Percentiles rank a stretch among this genome's conserved stretches.
phyloP scores from a whole-genome alignment of 2,888 invertebrate species.

The Pristionchus fissidentatus region DNA sequence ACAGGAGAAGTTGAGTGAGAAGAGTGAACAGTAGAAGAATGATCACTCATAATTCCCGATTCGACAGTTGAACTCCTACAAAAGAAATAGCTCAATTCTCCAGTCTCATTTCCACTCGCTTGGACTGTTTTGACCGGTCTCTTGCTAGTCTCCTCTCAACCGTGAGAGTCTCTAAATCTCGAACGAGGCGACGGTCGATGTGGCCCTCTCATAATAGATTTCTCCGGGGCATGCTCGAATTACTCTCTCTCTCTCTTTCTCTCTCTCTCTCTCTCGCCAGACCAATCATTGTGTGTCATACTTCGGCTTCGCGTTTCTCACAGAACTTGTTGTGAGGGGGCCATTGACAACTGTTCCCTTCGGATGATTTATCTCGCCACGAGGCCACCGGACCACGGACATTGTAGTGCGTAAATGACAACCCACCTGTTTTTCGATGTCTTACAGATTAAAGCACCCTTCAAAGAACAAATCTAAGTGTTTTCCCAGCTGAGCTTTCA shows the following conservation, averaged over 20 bases:
- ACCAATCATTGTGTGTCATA: no score
- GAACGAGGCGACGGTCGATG: no score
- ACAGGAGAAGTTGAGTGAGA: constrained; percentile 5
- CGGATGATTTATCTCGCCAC: not conserved
- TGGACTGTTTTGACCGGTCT: not conserved
- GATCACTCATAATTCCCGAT: not conserved
- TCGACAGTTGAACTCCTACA: constrained; percentile 43
- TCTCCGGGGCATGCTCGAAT: no score
- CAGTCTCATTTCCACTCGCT: not conserved
- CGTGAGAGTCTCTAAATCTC: no score
- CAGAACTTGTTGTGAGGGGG: constrained; percentile 3
- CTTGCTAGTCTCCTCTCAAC: not conserved
- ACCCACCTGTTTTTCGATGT: no score
- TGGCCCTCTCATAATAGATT: no score
- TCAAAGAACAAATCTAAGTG: not conserved
- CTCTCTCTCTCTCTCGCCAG: no score
- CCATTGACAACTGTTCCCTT: constrained; percentile 3
- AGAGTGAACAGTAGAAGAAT: not conserved
- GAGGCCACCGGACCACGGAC: no score
- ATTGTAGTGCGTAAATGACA: no score
- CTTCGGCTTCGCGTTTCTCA: no score
- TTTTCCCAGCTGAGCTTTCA: not conserved
- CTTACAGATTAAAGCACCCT: no score
- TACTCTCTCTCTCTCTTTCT: no score
- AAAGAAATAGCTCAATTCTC: not conserved